A percentile compares a stretch with the other conserved stretches of the same genome.
Conservation (phyloP, 2,888 invertebrate genomes). For the Torymus texanus region DNA sequence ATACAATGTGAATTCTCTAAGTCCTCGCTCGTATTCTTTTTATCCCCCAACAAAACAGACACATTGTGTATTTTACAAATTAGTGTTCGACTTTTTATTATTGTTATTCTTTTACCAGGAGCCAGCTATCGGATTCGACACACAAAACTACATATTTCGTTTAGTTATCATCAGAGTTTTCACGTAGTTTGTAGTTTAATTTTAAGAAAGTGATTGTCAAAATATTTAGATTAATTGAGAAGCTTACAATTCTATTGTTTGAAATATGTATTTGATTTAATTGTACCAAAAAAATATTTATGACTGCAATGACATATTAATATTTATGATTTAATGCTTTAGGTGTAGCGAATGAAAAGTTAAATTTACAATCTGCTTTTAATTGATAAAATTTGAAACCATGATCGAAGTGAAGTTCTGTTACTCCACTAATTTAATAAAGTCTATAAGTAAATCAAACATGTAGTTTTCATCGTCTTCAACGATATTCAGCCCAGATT, state of each 20-base stretch:
- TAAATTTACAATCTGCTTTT: no score
- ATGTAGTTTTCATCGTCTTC: no score
- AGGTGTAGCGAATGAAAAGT: no score
- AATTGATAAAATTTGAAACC: no score
- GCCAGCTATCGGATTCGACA: background rate
- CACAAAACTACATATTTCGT: background rate
- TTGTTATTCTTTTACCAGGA: background rate
- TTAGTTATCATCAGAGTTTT: slow-evolving; percentile 1
- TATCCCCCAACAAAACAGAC: background rate
- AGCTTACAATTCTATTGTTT: no score
- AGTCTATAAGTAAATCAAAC: no score
- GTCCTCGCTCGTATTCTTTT: background rate
- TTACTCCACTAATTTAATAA: no score
- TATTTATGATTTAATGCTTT: no score
- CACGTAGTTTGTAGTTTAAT: background rate
- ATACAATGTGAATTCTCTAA: slow-evolving; percentile 26
- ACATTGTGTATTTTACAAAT: slow-evolving; percentile 1
- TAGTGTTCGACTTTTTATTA: background rate
- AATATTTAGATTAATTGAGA: slow-evolving; percentile 1
- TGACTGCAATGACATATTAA: no score
- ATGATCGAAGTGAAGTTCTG: no score
- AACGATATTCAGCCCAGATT: background rate
- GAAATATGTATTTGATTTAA: no score
- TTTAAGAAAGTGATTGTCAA: slow-evolving; percentile 38
- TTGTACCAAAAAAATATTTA: no score